Evolutionary conservation across 1,140 invertebrate species (phyloP).

Genomic region (Oppia nitens): DNA sequence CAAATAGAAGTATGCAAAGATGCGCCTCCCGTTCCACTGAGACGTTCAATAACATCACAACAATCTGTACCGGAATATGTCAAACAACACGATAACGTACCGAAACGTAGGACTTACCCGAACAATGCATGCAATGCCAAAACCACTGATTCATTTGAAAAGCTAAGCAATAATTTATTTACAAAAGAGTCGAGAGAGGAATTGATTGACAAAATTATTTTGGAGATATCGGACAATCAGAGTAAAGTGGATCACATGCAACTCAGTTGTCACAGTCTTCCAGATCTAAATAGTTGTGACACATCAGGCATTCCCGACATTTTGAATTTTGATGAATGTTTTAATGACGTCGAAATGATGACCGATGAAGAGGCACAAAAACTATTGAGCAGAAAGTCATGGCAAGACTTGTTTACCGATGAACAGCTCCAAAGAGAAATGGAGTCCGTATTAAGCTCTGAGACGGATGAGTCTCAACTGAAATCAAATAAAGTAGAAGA

Average conservation of each 20-base stretch:
- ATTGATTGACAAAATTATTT: slow-evolving; percentile 15
- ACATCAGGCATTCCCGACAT: slow-evolving; percentile 15
- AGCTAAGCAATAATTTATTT: neutral
- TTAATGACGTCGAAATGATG: slow-evolving; percentile 23
- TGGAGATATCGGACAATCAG: slow-evolving; percentile 8
- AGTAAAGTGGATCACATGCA: neutral
- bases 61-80: neutral
- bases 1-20: neutral
- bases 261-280: neutral
- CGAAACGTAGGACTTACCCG: neutral
- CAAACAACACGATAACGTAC: neutral
- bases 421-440: slow-evolving; percentile 21
- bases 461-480: neutral
- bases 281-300: slow-evolving; percentile 16
- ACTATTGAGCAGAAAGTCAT: slow-evolving; percentile 20
- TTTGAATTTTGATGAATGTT: slow-evolving; percentile 17
- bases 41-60: neutral
- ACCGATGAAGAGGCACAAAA: slow-evolving; percentile 25
- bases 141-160: neutral
- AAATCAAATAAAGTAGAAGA: neutral
- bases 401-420: neutral
- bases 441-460: slow-evolving; percentile 31
- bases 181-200: slow-evolving; percentile 16
- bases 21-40: neutral
- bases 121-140: neutral